Conservation (phyloP, 2,797 vertebrate species). For the Xiphorhynchus erythropygius region DNA sequence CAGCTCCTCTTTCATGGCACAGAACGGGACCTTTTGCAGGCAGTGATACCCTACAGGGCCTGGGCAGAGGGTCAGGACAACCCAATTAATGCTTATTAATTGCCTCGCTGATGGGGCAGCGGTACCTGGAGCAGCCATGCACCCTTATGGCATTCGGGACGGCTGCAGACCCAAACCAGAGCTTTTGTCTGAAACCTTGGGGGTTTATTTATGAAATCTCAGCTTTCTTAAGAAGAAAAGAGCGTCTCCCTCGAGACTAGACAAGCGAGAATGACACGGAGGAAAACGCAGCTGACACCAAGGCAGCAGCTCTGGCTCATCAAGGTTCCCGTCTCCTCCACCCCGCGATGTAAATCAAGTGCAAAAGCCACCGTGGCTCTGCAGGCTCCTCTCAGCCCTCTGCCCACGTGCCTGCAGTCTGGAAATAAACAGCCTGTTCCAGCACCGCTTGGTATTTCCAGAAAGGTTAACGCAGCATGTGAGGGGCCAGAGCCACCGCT, state of each 20-base stretch:
- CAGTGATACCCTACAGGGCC: not conserved
- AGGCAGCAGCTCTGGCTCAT: not conserved
- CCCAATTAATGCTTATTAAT: not conserved
- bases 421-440: slow-evolving; percentile 29
- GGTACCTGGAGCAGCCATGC: not conserved
- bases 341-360: not conserved
- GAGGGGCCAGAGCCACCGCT: not conserved
- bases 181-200: not conserved
- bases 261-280: not conserved
- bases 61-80: not conserved
- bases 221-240: not conserved
- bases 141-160: fast-evolving
- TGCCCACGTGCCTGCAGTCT: slow-evolving; percentile 13
- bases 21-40: not conserved
- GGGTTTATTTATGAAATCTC: not conserved
- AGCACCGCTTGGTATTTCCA: slow-evolving; percentile 16
- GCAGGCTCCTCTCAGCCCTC: slow-evolving; percentile 24
- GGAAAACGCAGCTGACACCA: not conserved
- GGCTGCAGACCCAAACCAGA: not conserved
- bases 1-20: fast-evolving
- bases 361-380: not conserved
- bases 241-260: not conserved
- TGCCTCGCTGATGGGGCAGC: fast-evolving
- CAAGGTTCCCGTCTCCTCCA: not conserved
- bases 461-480: slow-evolving; percentile 2